Conservation (phyloP, 2,113 vertebrate genomes). For the Zapornia atra region DNA sequence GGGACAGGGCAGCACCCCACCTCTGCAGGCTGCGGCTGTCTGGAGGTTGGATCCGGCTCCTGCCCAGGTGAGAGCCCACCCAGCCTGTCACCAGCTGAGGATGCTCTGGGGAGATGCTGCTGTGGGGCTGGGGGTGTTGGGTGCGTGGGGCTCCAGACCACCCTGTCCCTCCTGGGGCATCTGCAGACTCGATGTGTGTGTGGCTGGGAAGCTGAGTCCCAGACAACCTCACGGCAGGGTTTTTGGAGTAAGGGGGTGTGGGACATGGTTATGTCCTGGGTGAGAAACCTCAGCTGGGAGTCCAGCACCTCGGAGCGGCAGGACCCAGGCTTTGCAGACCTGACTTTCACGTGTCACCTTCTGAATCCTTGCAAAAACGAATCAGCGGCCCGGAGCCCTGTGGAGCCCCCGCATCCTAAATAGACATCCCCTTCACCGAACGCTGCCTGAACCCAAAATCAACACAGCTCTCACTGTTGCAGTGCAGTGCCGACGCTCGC, state of each 20-base stretch:
- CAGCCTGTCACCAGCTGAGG: accelerated
- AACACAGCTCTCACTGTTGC: accelerated
- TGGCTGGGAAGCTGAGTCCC: background rate
- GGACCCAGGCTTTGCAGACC: background rate
- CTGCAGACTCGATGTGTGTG: background rate
- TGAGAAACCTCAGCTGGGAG: background rate
- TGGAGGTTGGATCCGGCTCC: background rate
- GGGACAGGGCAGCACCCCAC: background rate
- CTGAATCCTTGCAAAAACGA: background rate
- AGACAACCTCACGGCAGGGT: accelerated
- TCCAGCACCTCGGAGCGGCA: background rate
- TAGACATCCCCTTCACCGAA: accelerated
- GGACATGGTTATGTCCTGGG: accelerated
- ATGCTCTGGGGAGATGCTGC: background rate
- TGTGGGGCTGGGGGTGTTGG: accelerated
- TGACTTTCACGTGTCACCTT: background rate
- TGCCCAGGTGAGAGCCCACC: background rate
- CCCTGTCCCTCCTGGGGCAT: background rate
- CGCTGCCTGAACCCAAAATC: background rate
- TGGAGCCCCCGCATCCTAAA: background rate
- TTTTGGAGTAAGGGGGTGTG: background rate
- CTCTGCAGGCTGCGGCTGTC: accelerated
- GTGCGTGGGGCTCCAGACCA: background rate
- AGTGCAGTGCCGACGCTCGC: accelerated
- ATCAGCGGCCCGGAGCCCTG: background rate